Evolutionary conservation across 2,113 vertebrate genomes (phyloP).

Genomic region (Columba janthina): DNA sequence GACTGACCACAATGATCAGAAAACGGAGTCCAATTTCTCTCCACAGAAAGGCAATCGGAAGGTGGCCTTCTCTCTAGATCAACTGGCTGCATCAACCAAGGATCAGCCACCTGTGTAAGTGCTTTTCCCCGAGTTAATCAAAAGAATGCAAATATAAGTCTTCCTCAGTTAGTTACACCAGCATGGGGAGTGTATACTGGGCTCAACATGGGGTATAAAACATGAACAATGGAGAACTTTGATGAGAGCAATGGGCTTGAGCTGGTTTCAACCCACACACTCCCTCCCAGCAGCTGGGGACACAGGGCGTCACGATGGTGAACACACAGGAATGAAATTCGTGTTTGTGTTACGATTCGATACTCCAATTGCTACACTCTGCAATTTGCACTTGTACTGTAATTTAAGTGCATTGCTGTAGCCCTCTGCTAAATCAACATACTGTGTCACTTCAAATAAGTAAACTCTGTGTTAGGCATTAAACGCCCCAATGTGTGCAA

Average conservation of each 20-base stretch:
- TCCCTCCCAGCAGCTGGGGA: neutral
- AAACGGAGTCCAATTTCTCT: neutral
- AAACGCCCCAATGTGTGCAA: accelerated
- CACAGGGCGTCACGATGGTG: neutral
- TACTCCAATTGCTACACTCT: neutral
- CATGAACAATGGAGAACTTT: neutral
- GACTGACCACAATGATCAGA: neutral
- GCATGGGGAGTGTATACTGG: neutral
- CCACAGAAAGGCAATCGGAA: neutral
- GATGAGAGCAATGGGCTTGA: neutral
- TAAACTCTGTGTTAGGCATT: neutral
- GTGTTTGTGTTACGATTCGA: neutral
- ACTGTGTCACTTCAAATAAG: neutral
- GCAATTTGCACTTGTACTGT: neutral
- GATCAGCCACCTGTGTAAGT: neutral
- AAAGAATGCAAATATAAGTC: neutral
- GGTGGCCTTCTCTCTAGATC: neutral
- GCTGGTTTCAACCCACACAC: neutral
- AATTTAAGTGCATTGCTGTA: neutral
- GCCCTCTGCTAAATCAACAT: neutral
- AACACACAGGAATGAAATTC: neutral
- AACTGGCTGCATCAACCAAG: neutral
- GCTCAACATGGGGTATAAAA: neutral
- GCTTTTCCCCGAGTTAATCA: neutral
- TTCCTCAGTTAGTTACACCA: neutral